A percentile compares a stretch with the other conserved stretches of the same genome.
These are phyloP conservation scores for Noctua comes DNA, from an alignment of 2,888 invertebrate species.

Conservation along the genomic window DNA sequence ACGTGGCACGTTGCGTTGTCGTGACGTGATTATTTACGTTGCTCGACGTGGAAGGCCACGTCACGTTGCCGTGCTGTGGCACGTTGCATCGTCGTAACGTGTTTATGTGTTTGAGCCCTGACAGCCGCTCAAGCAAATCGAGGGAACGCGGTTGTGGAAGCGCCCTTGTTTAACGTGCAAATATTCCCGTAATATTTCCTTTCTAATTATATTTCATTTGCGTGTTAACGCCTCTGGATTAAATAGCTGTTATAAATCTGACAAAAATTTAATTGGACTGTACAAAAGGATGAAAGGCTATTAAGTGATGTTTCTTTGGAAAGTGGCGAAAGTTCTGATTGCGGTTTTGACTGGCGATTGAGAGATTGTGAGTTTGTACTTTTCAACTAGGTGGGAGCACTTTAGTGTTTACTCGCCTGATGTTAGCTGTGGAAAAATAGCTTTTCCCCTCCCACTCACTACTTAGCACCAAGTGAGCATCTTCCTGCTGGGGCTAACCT, in stretches of 20 bases:
- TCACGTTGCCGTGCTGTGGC: no score
- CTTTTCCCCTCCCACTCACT: no score
- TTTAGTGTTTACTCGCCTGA: no score
- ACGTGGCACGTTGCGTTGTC: no score
- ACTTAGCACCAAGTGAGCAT: no score
- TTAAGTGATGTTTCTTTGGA: constrained; percentile 32
- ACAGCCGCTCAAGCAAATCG: background rate
- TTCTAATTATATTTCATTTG: constrained; percentile 64
- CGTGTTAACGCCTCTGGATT: constrained; percentile 50
- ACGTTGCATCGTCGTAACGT: no score
- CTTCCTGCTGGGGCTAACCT: no score
- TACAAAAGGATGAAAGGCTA: constrained; percentile 22
- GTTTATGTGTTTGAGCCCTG: no score
- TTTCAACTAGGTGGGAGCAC: background rate
- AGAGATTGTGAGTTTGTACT: constrained; percentile 32
- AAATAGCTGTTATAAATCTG: constrained; percentile 59
- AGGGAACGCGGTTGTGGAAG: background rate
- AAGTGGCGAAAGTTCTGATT: constrained; percentile 37
- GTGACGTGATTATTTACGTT: no score
- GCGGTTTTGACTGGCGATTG: constrained; percentile 27
- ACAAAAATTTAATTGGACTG: constrained; percentile 45
- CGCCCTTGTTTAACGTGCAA: constrained; percentile 42
- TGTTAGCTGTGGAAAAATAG: no score
- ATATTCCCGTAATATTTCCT: constrained; percentile 49
- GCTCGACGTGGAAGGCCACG: no score